Evolutionary conservation across 2,797 vertebrate genomes (phyloP).

Genomic region (Chlorospingus semifuscus): DNA sequence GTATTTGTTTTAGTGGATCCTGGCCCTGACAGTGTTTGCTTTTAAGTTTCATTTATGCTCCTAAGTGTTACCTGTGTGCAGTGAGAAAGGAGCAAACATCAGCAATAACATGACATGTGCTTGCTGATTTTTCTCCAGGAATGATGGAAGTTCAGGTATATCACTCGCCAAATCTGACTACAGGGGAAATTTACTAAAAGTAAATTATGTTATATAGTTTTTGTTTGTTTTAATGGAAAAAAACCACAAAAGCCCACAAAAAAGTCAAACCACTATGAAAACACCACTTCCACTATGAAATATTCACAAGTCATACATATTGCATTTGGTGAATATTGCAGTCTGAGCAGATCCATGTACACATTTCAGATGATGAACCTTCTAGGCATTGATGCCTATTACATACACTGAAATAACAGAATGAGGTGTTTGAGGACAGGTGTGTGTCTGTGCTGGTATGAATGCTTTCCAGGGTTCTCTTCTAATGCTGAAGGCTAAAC

Average conservation of each 20-base stretch:
- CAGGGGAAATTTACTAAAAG: not conserved
- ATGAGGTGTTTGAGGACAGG: rapidly evolving
- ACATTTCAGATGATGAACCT: not conserved
- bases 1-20: not conserved
- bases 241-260: rapidly evolving
- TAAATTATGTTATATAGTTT: not conserved
- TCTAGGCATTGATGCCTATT: not conserved
- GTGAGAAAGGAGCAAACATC: not conserved
- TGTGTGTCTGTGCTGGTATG: not conserved
- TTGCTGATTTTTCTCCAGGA: not conserved
- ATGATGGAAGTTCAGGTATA: not conserved
- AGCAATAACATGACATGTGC: not conserved
- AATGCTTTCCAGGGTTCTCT: not conserved
- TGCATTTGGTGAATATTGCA: conserved; percentile 35
- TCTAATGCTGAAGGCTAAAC: not conserved
- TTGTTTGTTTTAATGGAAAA: not conserved
- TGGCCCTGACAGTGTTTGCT: not conserved
- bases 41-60: not conserved
- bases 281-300: not conserved
- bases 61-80: not conserved
- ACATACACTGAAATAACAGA: not conserved
- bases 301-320: conserved; percentile 11
- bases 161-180: not conserved
- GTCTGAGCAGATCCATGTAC: not conserved
- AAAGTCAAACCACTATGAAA: not conserved